Base-by-base conservation (phyloP, 1,140 invertebrate species). In the Temnothorax nylanderi region DNA sequence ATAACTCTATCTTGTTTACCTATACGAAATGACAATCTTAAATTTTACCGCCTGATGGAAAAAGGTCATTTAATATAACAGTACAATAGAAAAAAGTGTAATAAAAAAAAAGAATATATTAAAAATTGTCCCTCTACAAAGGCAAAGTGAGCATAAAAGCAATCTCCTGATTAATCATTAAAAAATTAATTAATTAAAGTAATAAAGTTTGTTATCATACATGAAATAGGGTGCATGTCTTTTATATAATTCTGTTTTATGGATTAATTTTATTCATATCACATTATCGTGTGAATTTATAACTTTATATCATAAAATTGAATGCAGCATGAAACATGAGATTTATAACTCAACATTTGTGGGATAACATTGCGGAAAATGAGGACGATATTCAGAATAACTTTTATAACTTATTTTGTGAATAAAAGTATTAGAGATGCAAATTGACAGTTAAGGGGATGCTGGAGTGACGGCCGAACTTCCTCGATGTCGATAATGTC, bases 1-100 rank as follows among this genome's bases (percentile, higher is more conserved):
- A 67, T 26, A 78, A 86, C 54, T 32, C 67, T 72, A 75, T 77
- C 60, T 76, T 80, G 87, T 71, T 76, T 54, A 58, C 7, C 13
- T 8, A 74, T 51, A 60, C 11, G 51, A 77, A 37, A 75, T 60
- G 41, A 49, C 56, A 84, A n/a, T 75, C 37, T 34, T 21, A 32
- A 74, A 71, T 37, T 16, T 74, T 18, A 47, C 7, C 5, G 26
- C 21, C 10, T 26, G 26, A 26, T 26, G 26, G 13, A 32, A 16
- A 56, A n/a, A 10, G n/a, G 51, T 32, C 10, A 58, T 34, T n/a
- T 26, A 47, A 56, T 71, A 44, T 47, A n/a, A 51, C n/a, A n/a
- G 18, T n/a, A 16, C 34, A 58, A 21, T 16, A 26, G 16, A 13
- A 18, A 13, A 34, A 58, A 75, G 1, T 37, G 5, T 21, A 21